Conservation (phyloP, 2,888 invertebrate genomes). For the Branchinecta sandiegonensis region DNA sequence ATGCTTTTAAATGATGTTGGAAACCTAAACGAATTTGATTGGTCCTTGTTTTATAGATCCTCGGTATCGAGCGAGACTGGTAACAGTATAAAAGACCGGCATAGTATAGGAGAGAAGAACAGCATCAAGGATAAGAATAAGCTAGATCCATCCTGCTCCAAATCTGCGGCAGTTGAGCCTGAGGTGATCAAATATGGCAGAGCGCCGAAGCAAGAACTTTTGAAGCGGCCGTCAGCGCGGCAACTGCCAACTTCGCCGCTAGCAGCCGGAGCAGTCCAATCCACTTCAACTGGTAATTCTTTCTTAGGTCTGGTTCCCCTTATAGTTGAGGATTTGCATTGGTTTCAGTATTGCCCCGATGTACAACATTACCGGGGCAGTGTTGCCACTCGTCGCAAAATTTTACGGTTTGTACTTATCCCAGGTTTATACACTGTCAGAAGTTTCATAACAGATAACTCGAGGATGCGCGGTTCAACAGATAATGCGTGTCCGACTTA, state of each 20-base stretch:
- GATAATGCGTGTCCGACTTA: too few species aligned
- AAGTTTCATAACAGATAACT: too few species aligned
- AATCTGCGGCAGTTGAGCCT: conserved; percentile 23
- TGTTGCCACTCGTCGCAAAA: too few species aligned
- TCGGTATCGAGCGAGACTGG: conserved; percentile 49
- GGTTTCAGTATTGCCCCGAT: too few species aligned
- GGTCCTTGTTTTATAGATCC: conserved; percentile 51
- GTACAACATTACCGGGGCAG: too few species aligned
- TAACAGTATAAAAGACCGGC: conserved; percentile 30
- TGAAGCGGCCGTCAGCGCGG: not conserved
- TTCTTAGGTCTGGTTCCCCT: too few species aligned
- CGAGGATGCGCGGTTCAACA: too few species aligned
- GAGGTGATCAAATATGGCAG: conserved; percentile 27
- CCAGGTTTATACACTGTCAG: too few species aligned
- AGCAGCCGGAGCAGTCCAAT: conserved; percentile 22
- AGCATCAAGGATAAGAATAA: conserved; percentile 20
- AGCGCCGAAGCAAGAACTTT: conserved; percentile 17
- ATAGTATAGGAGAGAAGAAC: conserved; percentile 29
- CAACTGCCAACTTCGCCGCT: conserved; percentile 22
- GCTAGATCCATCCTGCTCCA: conserved; percentile 8
- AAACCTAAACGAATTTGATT: too few species aligned
- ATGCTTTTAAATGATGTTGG: too few species aligned
- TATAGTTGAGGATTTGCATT: too few species aligned
- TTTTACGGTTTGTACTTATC: too few species aligned
- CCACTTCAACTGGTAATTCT: not conserved